Evolutionary conservation across 2,797 vertebrate genomes (phyloP).

Genomic region (Ambastaia sidthimunki): DNA sequence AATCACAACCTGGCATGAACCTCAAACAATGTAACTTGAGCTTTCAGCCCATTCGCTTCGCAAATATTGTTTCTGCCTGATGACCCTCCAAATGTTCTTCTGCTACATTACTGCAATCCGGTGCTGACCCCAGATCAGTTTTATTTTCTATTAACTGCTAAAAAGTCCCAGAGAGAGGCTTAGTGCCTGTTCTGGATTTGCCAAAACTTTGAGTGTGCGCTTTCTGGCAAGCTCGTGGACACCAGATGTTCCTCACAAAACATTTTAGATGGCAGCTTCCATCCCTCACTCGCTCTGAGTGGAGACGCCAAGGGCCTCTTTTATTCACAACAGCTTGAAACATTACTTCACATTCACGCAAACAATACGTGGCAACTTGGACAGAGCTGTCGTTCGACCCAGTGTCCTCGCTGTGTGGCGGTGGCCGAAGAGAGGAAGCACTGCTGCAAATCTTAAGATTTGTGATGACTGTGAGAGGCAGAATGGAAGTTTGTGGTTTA

Average conservation of each 20-base stretch:
- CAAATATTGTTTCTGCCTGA: constrained; percentile 21
- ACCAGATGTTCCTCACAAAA: constrained; percentile 78
- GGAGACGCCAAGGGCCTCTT: constrained; percentile 43
- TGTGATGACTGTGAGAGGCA: background rate
- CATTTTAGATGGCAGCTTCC: constrained; percentile 70
- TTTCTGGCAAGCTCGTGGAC: constrained; percentile 69
- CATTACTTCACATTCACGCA: constrained; percentile 63
- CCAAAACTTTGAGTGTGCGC: constrained; percentile 48
- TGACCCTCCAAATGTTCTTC: constrained; percentile 16
- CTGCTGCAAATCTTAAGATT: background rate
- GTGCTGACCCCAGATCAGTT: constrained; percentile 43
- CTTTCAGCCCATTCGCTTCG: background rate
- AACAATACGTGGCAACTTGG: constrained; percentile 78
- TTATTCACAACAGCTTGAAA: constrained; percentile 64
- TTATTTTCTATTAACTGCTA: constrained; percentile 35
- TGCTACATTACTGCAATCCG: constrained; percentile 28
- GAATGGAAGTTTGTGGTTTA: constrained; percentile 68
- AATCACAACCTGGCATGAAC: constrained; percentile 37
- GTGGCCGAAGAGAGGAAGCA: background rate
- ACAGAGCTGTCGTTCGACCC: background rate
- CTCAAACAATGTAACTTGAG: constrained; percentile 30
- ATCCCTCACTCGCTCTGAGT: constrained; percentile 16
- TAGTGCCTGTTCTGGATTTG: constrained; percentile 54
- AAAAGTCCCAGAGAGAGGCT: constrained; percentile 37
- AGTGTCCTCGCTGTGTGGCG: background rate